Base-by-base conservation (phyloP, 1,140 invertebrate species). In the Pseudomyrmex dendroicus region DNA sequence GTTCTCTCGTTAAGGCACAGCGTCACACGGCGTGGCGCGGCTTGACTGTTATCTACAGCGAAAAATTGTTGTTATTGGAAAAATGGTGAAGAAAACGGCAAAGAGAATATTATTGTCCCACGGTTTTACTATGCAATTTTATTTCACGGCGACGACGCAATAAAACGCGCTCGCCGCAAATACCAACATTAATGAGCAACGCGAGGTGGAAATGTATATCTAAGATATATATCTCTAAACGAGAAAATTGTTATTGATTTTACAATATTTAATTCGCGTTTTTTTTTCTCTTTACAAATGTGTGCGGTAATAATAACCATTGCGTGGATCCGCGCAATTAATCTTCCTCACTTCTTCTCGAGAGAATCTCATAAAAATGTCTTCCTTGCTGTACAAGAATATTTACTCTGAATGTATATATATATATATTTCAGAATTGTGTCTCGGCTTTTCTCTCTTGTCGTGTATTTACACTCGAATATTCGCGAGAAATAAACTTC, bases 31-130 rank as follows among this genome's bases (percentile, higher is more conserved):
- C 76, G 15, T 20, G 52, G 54, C 64, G 35, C 35, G 35, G 35
- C 35, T 35, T 35, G 66, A 54, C 76, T 77, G 62, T 78, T 78
- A 78, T 78, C 76, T 59, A 78, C 64, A 25, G 76, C 54, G 76
- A 78, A 35, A 35, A 70, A 78, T 78, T 78, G 76, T 78, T 78
- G 76, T 78, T 78, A 78, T 78, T 78, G 76, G 76, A 78, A 78
- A 78, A 78, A 50, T 77, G 73, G 44, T 70, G 64, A 78, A 56
- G 64, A 70, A 78, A 66, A 48, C 76, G 52, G 52, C 5, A 44
- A 22, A 70, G 35, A 35, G 35, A 35, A 35, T 35, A 70, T 66
- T 76, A 78, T 78, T 78, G 76, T 78, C 76, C 56, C 64, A 20
- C 46, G 64, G 20, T 78, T 78, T 78, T 78, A 78, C 76, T 78